These are phyloP conservation scores for Tachyglossus aculeatus DNA, from an alignment of 2,797 vertebrate species.

Conservation along the genomic window DNA sequence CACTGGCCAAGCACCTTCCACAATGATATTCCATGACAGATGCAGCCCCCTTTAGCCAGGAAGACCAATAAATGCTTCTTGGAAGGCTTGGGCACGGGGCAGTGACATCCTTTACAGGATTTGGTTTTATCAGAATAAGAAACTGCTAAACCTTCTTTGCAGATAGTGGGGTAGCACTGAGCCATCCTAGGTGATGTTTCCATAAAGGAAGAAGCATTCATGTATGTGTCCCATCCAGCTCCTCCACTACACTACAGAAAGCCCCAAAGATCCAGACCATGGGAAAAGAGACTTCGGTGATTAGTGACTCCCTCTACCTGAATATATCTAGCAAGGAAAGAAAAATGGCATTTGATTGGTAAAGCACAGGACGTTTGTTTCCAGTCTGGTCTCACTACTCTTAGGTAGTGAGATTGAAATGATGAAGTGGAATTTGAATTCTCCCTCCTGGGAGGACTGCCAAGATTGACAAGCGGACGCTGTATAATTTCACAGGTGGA, in stretches of 20 bases:
- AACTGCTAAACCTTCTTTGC: background rate
- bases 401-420: conserved; percentile 19
- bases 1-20: background rate
- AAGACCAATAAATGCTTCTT: background rate
- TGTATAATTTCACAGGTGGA: conserved; percentile 46
- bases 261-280: background rate
- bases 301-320: background rate
- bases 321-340: background rate
- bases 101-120: background rate
- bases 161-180: background rate
- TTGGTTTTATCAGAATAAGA: background rate
- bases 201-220: background rate
- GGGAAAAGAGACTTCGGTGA: background rate
- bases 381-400: background rate
- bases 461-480: conserved; percentile 40
- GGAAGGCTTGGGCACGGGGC: background rate
- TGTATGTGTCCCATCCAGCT: background rate
- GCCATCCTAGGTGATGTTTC: background rate
- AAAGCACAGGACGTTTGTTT: conserved; percentile 15
- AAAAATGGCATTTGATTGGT: background rate
- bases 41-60: background rate
- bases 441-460: conserved; percentile 11
- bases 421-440: conserved; percentile 35
- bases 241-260: background rate
- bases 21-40: too few relatives aligned